phyloP scores from a whole-genome alignment of 2,113 vertebrate genomes.

The Zosterops borbonicus region DNA sequence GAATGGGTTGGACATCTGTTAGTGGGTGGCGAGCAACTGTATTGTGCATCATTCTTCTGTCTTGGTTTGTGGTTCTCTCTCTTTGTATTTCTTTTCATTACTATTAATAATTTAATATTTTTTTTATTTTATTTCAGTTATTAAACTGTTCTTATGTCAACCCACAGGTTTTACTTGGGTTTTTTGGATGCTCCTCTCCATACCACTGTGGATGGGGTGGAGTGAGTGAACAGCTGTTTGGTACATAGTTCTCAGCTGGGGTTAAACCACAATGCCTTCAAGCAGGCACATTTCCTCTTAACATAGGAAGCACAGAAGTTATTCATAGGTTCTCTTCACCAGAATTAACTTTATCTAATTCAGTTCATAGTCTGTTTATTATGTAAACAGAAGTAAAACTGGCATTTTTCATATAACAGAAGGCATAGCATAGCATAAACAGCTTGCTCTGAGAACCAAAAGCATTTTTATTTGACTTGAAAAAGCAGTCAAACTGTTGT shows the following conservation, averaged over 20 bases:
- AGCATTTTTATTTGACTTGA: background rate
- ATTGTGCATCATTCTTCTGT: background rate
- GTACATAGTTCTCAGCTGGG: background rate
- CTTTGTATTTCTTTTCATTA: background rate
- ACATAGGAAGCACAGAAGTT: background rate
- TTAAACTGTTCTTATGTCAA: background rate
- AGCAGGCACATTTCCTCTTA: background rate
- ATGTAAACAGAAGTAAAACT: background rate
- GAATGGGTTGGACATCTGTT: background rate
- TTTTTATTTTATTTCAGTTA: background rate
- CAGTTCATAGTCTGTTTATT: background rate
- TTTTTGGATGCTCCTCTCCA: background rate
- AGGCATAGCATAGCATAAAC: background rate
- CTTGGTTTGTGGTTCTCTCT: background rate
- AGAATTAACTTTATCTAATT: background rate
- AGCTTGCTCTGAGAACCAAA: background rate
- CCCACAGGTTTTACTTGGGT: fast-evolving
- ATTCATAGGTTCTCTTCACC: background rate
- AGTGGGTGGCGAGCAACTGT: background rate
- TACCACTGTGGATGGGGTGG: too few species aligned
- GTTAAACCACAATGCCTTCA: background rate
- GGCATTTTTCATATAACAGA: background rate
- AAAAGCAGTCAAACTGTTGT: background rate
- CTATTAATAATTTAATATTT: background rate
- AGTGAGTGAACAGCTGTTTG: background rate